Evolutionary conservation across 2,888 invertebrate species (phyloP), one percentile per base, ranked within the genome.

Genomic region (Ethmia dodecea): DNA sequence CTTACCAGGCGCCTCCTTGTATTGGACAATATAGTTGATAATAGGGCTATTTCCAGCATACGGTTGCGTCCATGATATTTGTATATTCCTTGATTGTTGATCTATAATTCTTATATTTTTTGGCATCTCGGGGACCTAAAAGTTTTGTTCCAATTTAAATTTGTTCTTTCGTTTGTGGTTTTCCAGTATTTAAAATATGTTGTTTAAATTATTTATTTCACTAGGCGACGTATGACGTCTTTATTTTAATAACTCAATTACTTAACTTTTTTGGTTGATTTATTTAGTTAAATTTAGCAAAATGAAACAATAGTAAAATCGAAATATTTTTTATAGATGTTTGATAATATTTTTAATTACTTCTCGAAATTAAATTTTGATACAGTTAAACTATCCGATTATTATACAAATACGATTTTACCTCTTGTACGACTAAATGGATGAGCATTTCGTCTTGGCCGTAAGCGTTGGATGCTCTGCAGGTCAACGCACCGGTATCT

Each of bases 391-490:
- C n/a, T n/a, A n/a, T n/a, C n/a, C n/a, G n/a, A n/a, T n/a, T n/a
- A n/a, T n/a, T n/a, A n/a, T n/a, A n/a, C n/a, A n/a, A n/a, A n/a
- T n/a, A n/a, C n/a, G n/a, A n/a, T n/a, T 34, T 42, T 80, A 94
- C 95, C 93, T 87, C 87, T 87, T 97, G 95, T 15, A 97, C 94
- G 33, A 96, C 93, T 41, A 97, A 89, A 64, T 96, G 94, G 68
- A 96, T 94, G 33, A 93, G 92, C 91, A 96, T 94, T 72, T 95
- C 93, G 60, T 96, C 97, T 53, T 93, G 92, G 5, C 97, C 98
- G 63, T 94, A 97, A 31, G 93, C 89, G 76, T 97, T 98, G 52
- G 93, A 92, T 0, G 96, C 96, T 43, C 92, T 90, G 70, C 97
- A 97, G 33, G 94, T 92, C 67, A 96, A 92, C 33, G 94, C 91